Base-by-base conservation (phyloP, 1,140 invertebrate species). In the Epicauta chinensis region DNA sequence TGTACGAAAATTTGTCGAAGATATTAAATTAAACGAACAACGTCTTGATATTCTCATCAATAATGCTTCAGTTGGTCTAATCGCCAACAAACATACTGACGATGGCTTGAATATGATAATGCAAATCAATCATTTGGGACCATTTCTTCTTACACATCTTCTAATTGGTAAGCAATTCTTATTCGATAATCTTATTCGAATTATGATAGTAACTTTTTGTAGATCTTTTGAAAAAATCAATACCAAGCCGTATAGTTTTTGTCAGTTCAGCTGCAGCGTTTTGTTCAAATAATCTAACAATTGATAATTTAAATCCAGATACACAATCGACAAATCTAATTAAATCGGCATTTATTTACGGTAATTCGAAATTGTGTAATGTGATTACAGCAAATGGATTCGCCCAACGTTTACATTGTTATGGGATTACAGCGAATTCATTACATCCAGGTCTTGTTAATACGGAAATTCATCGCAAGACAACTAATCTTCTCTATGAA, bases 121-220 rank as follows among this genome's bases (percentile, higher is more conserved):
- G 73, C 81, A 81, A 54, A 73, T 79, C 12, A 86, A 87, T 60
- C 75, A 85, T 65, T 78, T 82, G 59, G 81, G 81, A 31, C 82
- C 80, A 5, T 87, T 85, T 65, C 65, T 86, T 15, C 62, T 87
- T 17, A 85, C 83, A 2, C 71, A 81, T 56, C 67, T 87, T 0
- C 59, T 86, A 2, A 53, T 81, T 11, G 77, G 81, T 76, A 75
- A 66, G 53, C 31, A 10, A n/a, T n/a, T n/a, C n/a, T n/a, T n/a
- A n/a, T n/a, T n/a, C n/a, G n/a, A n/a, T n/a, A n/a, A n/a, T n/a
- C 9, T 7, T 51, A 15, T 13, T 16, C 10, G 16, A 1, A 41
- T 49, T 30, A 23, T 44, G n/a, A 42, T 40, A 35, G 15, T 30
- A 46, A 34, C 57, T 53, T 41, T 39, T 62, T 56, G 3, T 50